Base-by-base conservation (phyloP, 2,797 vertebrate genomes). In the Tapera naevia region DNA sequence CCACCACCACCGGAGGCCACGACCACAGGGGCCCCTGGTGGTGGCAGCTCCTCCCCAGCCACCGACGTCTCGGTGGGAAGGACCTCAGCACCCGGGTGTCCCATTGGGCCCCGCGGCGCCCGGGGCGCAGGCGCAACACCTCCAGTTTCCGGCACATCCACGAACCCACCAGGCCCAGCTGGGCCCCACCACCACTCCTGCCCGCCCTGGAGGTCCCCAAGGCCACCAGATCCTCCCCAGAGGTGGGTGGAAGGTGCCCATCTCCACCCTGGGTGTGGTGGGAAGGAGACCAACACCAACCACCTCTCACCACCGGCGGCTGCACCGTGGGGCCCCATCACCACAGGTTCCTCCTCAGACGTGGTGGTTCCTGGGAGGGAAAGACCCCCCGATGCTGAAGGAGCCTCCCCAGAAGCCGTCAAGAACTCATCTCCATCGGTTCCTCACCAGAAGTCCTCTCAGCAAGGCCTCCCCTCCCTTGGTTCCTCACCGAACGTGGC, bases 281-380 rank as follows among this genome's bases (percentile, higher is more conserved):
- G 81, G 37, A 58, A 66, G 64, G 50, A 60, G 46, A 46, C 15
- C 2, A 4, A 24, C 23, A 3, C 37, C 12, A 15, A 7, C 3
- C 1, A 4, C 13, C 75, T 75, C 54, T 51, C 32, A 24, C 32
- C 11, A 13, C 81, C 5, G 1, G 32, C 7, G 5, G 60, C 35
- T 57, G 43, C 2, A 4, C 45, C 8, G 1, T 2, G 5, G 65
- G 66, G 82, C 56, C 72, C 39, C 61, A 2, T 37, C 2, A 0
- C 37, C n/a, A 17, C 10, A 28, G 3, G 22, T 15, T 75, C 62
- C 69, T 33, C 51, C 66, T n/a, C n/a, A 58, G 7, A 7, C 22
- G 8, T 32, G 30, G 56, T 9, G 27, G 13, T 53, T 71, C 51
- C 11, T 48, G 62, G 53, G 4, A 35, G n/a, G 24, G 37, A 11